Conservation (phyloP, 2,797 vertebrate genomes). For the Bucorvus abyssinicus region DNA sequence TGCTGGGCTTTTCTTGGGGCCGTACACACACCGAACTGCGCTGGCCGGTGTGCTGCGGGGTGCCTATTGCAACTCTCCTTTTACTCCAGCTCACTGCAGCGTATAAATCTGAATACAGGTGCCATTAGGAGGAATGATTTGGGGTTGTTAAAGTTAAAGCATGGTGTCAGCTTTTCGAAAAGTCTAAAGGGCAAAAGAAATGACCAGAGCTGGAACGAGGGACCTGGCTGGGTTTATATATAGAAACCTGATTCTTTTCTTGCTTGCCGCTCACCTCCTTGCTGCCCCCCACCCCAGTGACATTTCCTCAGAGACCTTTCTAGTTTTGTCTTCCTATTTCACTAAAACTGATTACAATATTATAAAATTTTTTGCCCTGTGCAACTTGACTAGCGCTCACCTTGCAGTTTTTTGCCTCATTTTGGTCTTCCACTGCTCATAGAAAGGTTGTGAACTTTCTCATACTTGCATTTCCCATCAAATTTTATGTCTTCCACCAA, state of each 20-base stretch:
- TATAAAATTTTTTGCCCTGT: background rate
- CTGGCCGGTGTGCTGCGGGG: background rate
- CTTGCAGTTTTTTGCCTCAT: background rate
- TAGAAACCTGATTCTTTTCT: background rate
- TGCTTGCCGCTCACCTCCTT: background rate
- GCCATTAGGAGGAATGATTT: background rate
- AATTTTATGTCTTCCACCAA: background rate
- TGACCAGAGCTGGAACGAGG: background rate
- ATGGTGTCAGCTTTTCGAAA: background rate
- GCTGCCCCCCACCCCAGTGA: background rate
- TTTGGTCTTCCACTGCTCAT: background rate
- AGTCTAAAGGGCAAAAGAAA: conserved; percentile 4
- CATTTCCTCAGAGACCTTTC: background rate
- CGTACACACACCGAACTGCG: fast-evolving
- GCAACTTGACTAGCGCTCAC: background rate
- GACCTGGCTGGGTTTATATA: background rate
- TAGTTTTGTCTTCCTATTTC: background rate
- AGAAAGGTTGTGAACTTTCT: background rate
- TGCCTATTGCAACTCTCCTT: background rate
- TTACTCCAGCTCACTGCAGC: background rate
- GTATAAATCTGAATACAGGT: background rate
- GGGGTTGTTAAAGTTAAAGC: background rate
- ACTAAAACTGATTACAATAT: background rate
- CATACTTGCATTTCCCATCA: background rate
- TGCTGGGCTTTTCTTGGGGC: conserved; percentile 12